Evolutionary conservation across 2,888 invertebrate species (phyloP), one percentile per base, ranked within the genome.

Genomic region (Cheiracanthium punctorium): DNA sequence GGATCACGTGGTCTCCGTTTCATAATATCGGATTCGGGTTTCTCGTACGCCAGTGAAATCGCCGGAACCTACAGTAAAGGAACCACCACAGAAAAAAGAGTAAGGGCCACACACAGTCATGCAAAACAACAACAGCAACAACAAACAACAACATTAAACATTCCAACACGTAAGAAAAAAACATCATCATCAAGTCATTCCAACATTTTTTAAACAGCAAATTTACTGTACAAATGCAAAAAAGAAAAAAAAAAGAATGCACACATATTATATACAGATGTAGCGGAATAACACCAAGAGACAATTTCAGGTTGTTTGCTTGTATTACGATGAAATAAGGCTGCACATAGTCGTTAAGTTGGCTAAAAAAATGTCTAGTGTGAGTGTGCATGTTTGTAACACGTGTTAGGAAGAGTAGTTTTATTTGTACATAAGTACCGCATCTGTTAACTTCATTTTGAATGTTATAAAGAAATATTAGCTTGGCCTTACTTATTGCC

Each of bases 31-130:
- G 91, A 91, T 89, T 93, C 93, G 72, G 93, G 92, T 88, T 92
- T 91, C 91, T 94, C 93, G 90, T 94, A 94, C 84, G 93, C 93
- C 82, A 94, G 91, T 41, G 93, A 93, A 90, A 93, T 93, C 88
- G 93, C 93, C 43, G 93, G 93, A 89, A 93, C 91, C 92, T 92
- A 85, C 80, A 89, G 89, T 32, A 67, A 37, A 75, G 80, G 71
- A 80, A 79, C 73, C 41, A 85, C 85, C 73, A 85, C 79, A 71
- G 41, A 75, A 72, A 69, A 80, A n/a, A 80, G 65, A 64, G 41
- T 69, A 43, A 74, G 43, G 64, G 41, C 70, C 80, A 80, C 70
- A 48, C 58, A 85, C 14, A 14, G 75, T 80, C 80, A 80, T 80
- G 80, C 74, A 58, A 33, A 67, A 73, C 32, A 58, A 41, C 75